Base-by-base conservation (phyloP, 2,888 invertebrate species). In the Dolichomitus sp. region DNA sequence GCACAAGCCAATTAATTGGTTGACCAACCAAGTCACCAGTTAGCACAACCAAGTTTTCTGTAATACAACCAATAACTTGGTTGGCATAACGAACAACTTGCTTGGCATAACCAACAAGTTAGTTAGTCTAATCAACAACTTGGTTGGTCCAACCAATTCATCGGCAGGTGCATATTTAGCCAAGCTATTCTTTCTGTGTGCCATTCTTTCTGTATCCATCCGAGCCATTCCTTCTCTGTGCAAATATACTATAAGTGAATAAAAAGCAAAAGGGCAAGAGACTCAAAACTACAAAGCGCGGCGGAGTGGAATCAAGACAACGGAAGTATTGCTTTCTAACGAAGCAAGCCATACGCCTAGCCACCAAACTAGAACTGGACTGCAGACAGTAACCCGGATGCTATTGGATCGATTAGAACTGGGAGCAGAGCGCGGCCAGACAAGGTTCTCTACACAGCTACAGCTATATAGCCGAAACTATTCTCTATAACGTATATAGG, bases 401-500 rank as follows among this genome's bases (percentile, higher is more conserved):
- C 69, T 37, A 61, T 84, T 57, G 66, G 82, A 85, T 85, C 86
- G 84, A 84, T 86, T 85, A 84, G 80, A 72, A 84, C 59, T 63
- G 70, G 77, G 74, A 68, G 78, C 54, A 76, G 77, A 73, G 45
- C 14, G 59, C 61, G 72, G 48, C 72, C 73, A 70, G 45, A 68
- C 59, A 57, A 37, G 30, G 45, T 52, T 40, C 61, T 73, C 66
- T 11, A n/a, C 48, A 61, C 45, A 45, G 57, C 17, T 61, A 19
- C 30, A 45, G 17, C 23, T 52, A 23, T 30, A 23, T 27, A 14
- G 23, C 9, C 17, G 68, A 76, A 73, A 57, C 61, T 68, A 68
- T 48, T 30, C 57, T 52, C 66, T 77, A 48, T 74, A 65, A 42
- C 12, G 12, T 48, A 40, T 50, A 57, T 70, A 57, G 68, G 73